These are phyloP conservation scores for Struthio camelus DNA, from an alignment of 2,113 vertebrate genomes.

Conservation along the genomic window DNA sequence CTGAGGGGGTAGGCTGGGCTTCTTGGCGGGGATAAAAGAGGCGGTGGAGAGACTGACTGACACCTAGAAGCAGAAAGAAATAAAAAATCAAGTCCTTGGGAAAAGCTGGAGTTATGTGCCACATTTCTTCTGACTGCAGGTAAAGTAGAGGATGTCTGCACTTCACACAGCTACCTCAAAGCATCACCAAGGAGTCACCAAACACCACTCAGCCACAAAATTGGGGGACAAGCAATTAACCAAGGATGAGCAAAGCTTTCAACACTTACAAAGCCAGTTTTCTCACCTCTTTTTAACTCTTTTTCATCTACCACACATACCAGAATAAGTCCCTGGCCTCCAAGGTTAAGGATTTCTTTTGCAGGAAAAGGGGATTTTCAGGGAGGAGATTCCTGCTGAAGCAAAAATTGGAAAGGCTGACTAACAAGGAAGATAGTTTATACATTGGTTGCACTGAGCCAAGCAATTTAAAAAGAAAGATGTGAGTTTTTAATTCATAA, in stretches of 20 bases:
- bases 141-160: neutral
- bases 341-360: neutral
- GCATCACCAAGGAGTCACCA: neutral
- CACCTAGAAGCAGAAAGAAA: slow-evolving; percentile 82
- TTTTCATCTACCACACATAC: neutral
- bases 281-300: neutral
- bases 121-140: neutral
- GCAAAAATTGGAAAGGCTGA: neutral
- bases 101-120: neutral
- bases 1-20: slow-evolving; percentile 82
- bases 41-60: slow-evolving; percentile 88
- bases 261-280: neutral
- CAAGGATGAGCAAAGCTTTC: neutral
- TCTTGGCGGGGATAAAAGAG: slow-evolving; percentile 80
- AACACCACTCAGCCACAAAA: neutral
- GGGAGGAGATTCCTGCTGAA: neutral
- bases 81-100: slow-evolving; percentile 21
- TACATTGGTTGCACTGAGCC: neutral
- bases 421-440: neutral
- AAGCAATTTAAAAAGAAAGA: neutral
- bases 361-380: neutral
- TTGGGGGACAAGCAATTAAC: rapidly evolving
- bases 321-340: neutral
- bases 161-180: neutral
- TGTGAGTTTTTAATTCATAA: neutral